These are phyloP conservation scores for Hartigia nigra DNA, from an alignment of 2,888 invertebrate species.

Conservation along the genomic window DNA sequence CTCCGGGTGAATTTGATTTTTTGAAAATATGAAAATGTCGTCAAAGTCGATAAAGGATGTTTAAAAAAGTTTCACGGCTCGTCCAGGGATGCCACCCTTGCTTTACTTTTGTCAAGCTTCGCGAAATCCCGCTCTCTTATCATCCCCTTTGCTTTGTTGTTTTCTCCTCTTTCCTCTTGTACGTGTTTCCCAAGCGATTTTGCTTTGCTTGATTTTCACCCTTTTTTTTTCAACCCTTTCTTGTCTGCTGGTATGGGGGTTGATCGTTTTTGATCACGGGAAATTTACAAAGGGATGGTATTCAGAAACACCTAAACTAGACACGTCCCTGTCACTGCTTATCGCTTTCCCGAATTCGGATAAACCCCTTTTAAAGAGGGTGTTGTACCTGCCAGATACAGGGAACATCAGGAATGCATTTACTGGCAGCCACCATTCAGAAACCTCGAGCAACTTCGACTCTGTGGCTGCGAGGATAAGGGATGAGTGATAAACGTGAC, in stretches of 20 bases:
- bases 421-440: background rate
- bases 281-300: background rate
- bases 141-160: background rate
- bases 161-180: background rate
- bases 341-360: background rate
- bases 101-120: background rate
- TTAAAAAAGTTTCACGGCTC: background rate
- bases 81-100: background rate
- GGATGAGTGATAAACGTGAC: background rate
- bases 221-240: background rate
- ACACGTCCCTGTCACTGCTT: background rate
- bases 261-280: background rate
- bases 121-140: background rate
- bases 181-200: background rate
- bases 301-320: background rate
- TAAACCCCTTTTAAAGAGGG: background rate
- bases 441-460: background rate
- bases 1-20: background rate
- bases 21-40: background rate
- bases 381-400: background rate
- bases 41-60: background rate
- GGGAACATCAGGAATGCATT: background rate
- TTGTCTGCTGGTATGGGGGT: background rate
- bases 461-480: background rate
- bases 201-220: background rate